These are phyloP conservation scores for Odocoileus hemionus DNA, from an alignment of 2,113 vertebrate species.

Conservation along the genomic window DNA sequence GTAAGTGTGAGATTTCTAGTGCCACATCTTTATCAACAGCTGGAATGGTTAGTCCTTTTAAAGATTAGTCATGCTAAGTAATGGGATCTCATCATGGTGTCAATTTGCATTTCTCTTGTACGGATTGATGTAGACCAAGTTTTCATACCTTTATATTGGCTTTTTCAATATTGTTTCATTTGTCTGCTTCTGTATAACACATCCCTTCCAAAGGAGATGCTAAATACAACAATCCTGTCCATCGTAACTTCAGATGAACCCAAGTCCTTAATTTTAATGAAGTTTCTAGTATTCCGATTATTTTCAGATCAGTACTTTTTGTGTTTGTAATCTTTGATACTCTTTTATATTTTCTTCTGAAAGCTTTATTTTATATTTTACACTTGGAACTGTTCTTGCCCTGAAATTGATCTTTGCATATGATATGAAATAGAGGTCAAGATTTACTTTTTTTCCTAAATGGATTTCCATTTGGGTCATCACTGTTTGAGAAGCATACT, in stretches of 20 bases:
- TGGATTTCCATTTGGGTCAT: background rate
- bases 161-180: background rate
- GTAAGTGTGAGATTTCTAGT: background rate
- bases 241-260: background rate
- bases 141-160: background rate
- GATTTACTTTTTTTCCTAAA: background rate
- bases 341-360: background rate
- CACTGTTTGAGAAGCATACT: background rate
- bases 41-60: background rate
- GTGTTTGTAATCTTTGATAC: background rate
- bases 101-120: background rate
- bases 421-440: background rate
- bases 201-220: background rate
- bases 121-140: background rate
- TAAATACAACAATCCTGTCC: background rate
- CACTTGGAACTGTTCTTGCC: background rate
- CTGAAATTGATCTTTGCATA: background rate
- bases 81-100: background rate
- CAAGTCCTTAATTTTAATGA: background rate
- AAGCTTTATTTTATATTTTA: background rate
- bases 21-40: background rate
- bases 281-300: background rate
- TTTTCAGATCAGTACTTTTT: background rate
- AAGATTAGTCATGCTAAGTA: background rate
- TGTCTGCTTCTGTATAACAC: background rate